Evolutionary conservation across 2,888 invertebrate species (phyloP), one percentile per base, ranked within the genome.

Genomic region (Desoria tigrina): DNA sequence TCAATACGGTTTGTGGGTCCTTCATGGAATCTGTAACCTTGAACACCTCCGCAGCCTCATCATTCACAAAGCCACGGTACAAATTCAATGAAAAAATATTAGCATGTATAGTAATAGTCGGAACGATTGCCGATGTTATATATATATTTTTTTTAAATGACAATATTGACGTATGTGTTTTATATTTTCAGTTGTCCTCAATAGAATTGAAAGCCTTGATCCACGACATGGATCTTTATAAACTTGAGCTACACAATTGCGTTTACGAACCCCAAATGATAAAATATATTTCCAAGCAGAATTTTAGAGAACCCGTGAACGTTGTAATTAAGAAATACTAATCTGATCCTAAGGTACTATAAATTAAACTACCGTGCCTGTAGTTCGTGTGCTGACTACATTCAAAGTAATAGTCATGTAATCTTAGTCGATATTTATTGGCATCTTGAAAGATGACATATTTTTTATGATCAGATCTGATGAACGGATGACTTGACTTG

Each of bases 31-130:
- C 14, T 42, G 56, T 24, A 32, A 14, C 18, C 18, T 57, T 6
- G n/a, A 16, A n/a, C 18, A 57, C 23, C 56, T 57, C 18, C n/a
- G 24, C n/a, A 14, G 9, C 18, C 42, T 57, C 6, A 4, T 11
- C 2, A 39, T 57, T 18, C 56, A 57, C 16, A 37, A 57, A 16
- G 56, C 56, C 14, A 42, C 21, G 21, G 56, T 57, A 57, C 11
- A 21, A 28, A 39, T n/a, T n/a, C n/a, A n/a, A n/a, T n/a, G n/a
- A n/a, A n/a, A n/a, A n/a, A n/a, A n/a, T n/a, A n/a, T n/a, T n/a
- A n/a, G n/a, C n/a, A n/a, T n/a, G n/a, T n/a, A n/a, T n/a, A n/a
- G n/a, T n/a, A n/a, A n/a, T n/a, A n/a, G n/a, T n/a, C n/a, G n/a
- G n/a, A n/a, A n/a, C n/a, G n/a, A n/a, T n/a, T n/a, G n/a, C n/a